phyloP scores from a whole-genome alignment of 2,888 invertebrate genomes.

The Apocheima hispidaria region DNA sequence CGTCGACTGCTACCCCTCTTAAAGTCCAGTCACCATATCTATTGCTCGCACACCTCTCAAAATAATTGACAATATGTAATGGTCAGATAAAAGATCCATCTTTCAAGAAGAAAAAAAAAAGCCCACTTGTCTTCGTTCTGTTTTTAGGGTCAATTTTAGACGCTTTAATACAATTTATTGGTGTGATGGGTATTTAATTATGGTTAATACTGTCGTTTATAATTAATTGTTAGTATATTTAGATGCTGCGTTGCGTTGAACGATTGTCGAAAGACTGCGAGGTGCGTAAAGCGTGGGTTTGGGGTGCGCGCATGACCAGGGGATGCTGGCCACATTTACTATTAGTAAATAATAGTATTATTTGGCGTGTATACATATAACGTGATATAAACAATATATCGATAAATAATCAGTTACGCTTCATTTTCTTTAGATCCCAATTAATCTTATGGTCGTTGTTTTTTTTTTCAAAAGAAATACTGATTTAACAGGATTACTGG shows the following conservation, averaged over 20 bases:
- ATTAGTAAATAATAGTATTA: conserved; percentile 59
- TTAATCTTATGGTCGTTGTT: not conserved
- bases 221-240: conserved; percentile 45
- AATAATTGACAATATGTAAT: conserved; percentile 61
- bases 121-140: conserved; percentile 4
- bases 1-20: conserved; percentile 58
- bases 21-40: conserved; percentile 41
- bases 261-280: conserved; percentile 79
- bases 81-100: conserved; percentile 49
- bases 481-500: not conserved
- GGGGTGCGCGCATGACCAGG: conserved; percentile 75
- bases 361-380: conserved; percentile 30
- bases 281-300: conserved; percentile 64
- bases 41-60: conserved; percentile 49
- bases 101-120: conserved; percentile 16
- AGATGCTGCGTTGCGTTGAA: conserved; percentile 67
- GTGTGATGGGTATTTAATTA: not conserved
- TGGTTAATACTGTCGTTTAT: conserved; percentile 8
- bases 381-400: not conserved
- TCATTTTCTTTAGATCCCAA: not conserved
- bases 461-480: not conserved
- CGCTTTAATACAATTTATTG: not conserved
- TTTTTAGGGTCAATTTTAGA: not conserved
- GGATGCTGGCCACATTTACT: conserved; percentile 68
- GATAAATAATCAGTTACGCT: not conserved